These are phyloP conservation scores for Maniola hyperantus DNA, from an alignment of 2,888 invertebrate genomes.

Conservation along the genomic window DNA sequence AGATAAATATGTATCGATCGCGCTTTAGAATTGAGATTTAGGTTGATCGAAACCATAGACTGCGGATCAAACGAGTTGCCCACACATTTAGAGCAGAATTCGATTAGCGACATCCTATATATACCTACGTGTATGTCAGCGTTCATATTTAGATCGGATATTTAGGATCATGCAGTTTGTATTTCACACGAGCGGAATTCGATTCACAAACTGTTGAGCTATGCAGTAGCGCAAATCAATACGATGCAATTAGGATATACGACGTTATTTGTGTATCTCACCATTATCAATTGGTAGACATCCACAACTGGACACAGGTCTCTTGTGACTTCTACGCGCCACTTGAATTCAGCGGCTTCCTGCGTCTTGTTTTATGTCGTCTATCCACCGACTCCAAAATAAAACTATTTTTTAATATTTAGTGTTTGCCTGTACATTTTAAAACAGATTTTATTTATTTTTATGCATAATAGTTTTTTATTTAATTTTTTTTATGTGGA, in stretches of 20 bases:
- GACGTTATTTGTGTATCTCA: neutral
- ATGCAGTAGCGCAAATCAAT: neutral
- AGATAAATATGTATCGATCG: constrained; percentile 33
- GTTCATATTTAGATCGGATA: constrained; percentile 29
- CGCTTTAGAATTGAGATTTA: constrained; percentile 37
- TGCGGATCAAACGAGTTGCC: constrained; percentile 31
- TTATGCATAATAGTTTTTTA: no score
- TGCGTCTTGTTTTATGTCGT: no score
- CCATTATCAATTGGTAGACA: neutral
- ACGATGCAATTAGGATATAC: neutral
- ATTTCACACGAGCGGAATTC: constrained; percentile 7
- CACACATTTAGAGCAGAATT: constrained; percentile 27
- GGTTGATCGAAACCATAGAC: constrained; percentile 35
- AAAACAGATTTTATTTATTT: no score
- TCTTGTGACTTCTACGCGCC: no score
- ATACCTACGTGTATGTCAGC: constrained; percentile 19
- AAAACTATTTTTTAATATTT: no score
- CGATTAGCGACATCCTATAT: constrained; percentile 33
- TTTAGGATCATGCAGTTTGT: constrained; percentile 28
- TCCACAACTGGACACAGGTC: no score
- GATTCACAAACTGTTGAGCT: constrained; percentile 10
- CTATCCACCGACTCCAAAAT: no score
- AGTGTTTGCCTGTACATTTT: no score
- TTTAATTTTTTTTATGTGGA: no score
- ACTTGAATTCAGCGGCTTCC: no score